Conservation (phyloP, 2,113 vertebrate genomes). For the Guaruba guarouba region DNA sequence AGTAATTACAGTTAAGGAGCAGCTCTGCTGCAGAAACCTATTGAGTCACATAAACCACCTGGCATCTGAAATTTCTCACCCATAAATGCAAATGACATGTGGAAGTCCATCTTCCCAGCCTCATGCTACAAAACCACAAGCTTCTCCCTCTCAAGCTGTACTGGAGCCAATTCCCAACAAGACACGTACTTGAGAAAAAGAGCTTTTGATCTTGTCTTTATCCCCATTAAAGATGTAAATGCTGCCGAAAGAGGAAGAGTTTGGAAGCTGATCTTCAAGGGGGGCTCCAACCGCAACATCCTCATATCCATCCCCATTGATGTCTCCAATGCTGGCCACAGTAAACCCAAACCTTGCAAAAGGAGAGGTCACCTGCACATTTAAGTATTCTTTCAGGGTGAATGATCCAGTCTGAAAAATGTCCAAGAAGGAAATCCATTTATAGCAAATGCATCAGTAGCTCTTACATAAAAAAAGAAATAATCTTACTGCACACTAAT, state of each 20-base stretch:
- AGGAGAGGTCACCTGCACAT: not conserved
- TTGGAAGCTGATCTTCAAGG: constrained; percentile 52
- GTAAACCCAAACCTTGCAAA: constrained; percentile 78
- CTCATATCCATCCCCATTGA: constrained; percentile 67
- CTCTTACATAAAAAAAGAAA: not conserved
- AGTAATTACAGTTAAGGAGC: not conserved
- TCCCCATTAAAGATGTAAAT: constrained; percentile 77
- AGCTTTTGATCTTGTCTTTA: not conserved
- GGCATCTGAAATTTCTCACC: not conserved
- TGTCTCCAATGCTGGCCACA: constrained; percentile 71
- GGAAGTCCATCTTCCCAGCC: not conserved
- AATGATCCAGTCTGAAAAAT: constrained; percentile 41
- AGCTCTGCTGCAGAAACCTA: not conserved
- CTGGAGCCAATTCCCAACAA: not conserved
- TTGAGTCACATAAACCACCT: not conserved
- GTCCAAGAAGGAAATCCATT: not conserved
- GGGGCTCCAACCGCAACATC: constrained; percentile 78
- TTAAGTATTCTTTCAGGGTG: not conserved
- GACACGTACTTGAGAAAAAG: constrained; percentile 72
- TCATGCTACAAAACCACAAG: not conserved
- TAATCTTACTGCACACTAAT: not conserved
- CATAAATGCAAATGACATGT: not conserved
- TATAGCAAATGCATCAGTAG: not conserved
- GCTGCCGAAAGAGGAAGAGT: constrained; percentile 55
- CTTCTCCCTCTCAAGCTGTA: not conserved